These are phyloP conservation scores for Drosophila pseudoananassae DNA, from an alignment of 1,140 invertebrate species.

Conservation along the genomic window DNA sequence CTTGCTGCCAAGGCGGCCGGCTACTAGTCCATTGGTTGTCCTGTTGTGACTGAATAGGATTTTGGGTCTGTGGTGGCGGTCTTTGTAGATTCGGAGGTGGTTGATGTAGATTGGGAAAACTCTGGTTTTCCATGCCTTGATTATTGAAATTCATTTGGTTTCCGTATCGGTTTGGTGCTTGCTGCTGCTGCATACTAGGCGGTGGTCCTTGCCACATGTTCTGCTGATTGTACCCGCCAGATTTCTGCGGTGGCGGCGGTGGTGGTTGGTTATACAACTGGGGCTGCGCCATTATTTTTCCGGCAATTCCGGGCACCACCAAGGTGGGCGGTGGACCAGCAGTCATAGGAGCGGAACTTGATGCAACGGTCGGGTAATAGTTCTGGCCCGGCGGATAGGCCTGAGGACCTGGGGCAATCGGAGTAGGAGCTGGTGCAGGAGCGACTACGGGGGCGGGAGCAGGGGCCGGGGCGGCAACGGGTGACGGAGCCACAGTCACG, in stretches of 20 bases:
- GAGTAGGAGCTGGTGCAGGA: conserved; percentile 5
- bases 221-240: conserved; percentile 1
- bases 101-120: conserved; percentile 64
- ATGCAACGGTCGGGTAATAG: conserved; percentile 10
- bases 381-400: conserved; percentile 40
- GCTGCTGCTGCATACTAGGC: conserved; percentile 10
- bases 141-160: conserved; percentile 26
- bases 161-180: conserved; percentile 13
- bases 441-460: conserved; percentile 10
- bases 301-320: conserved; percentile 12
- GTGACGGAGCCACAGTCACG: background rate
- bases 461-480: conserved; percentile 7
- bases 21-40: conserved; percentile 15
- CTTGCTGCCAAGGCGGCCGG: conserved; percentile 19
- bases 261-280: conserved; percentile 83
- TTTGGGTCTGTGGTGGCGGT: conserved; percentile 12
- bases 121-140: conserved; percentile 3
- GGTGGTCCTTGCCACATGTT: conserved; percentile 25
- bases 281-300: conserved; percentile 74
- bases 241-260: conserved; percentile 82
- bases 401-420: conserved; percentile 20
- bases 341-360: conserved; percentile 7
- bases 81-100: conserved; percentile 47
- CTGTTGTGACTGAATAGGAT: conserved; percentile 4
- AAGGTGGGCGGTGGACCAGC: conserved; percentile 37